Evolutionary conservation across 2,888 invertebrate genomes (phyloP), one percentile per base, ranked within the genome.

Genomic region (Nemapogon koenigi): DNA sequence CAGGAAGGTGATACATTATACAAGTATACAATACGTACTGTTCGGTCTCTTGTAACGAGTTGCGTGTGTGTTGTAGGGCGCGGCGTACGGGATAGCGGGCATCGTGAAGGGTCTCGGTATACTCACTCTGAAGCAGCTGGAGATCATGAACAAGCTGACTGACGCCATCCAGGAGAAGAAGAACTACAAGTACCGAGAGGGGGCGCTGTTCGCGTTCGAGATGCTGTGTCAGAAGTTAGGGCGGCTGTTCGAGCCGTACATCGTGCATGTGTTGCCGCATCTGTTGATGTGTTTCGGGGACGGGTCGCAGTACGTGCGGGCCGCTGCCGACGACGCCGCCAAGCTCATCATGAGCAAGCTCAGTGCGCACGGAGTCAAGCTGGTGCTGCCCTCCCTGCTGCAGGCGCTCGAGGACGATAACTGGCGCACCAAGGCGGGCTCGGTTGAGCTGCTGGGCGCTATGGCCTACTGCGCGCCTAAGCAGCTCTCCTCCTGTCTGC

Each of bases 381-480:
- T 99, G 28, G 94, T 99, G 40, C 81, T 99, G 49, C 99, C 99
- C 1, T 90, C 95, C 43, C 81, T 99, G 44, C 78, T 99, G 43
- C 89, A 90, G 50, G 98, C 97, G 19, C 78, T 99, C 39, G 93
- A 97, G 62, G 95, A 98, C 63, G 98, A 99, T 71, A 96, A 97
- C 11, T 99, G 99, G 99, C 82, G 99, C 56, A 99, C 99, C 1
- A 97, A 97, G 72, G 93, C 94, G 4, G 91, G 96, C 18, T 96
- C 97, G 0, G 94, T 97, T 40, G 97, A 98, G 63, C 75, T 98
- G 38, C 81, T 98, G 16, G 97, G 98, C 7, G 94, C 97, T 8
- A 98, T 99, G 97, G 97, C 98, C 0, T 97, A 90, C 75, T 99
- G 98, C 71, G 99, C 99, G 1, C 99, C 99, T 0, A 97, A 97